Base-by-base conservation (phyloP, 1,140 invertebrate genomes). In the Zophobas morio region DNA sequence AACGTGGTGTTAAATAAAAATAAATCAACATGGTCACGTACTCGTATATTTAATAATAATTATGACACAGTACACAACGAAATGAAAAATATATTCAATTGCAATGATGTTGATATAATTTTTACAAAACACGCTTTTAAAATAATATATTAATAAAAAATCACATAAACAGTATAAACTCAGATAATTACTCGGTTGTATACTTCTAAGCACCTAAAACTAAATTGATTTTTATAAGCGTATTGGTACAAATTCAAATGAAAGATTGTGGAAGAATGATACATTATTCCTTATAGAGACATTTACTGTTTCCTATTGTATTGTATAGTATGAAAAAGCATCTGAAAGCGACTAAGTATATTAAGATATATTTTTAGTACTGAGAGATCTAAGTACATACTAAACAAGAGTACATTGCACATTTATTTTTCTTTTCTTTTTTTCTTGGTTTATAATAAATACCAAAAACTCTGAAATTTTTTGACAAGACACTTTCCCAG, bases 401-500 rank as follows among this genome's bases (percentile, higher is more conserved):
- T 74, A 74, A 73, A 66, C 60, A 66, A 77, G 78, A 81, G 70
- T 81, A 81, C 80, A 81, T 81, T 81, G 80, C 80, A 81, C 80
- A 70, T 77, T 79, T 66, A 63, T 60, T 70, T 42, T 40, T 20
- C 8, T n/a, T 51, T 63, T 57, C 33, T 57, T 4, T 20, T 51
- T 20, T 46, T 46, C 3, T 46, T 46, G 8, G 8, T 46, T 46
- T 46, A 46, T 46, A 4, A 2, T 53, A 53, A 53, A 66, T 39
- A 42, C 1, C n/a, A 66, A 66, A 66, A 66, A 66, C 60, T 66
- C 20, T 66, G 60, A 66, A 66, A 66, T 66, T 66, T 42, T 42
- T 36, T 42, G 37, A 66, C 60, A 42, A 66, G 60, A 66, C 60
- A 63, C 57, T 63, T 63, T 2, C 6, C 57, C 57, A 42, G 60